Conservation (phyloP, 2,797 vertebrate species). For the Knipowitschia caucasica region DNA sequence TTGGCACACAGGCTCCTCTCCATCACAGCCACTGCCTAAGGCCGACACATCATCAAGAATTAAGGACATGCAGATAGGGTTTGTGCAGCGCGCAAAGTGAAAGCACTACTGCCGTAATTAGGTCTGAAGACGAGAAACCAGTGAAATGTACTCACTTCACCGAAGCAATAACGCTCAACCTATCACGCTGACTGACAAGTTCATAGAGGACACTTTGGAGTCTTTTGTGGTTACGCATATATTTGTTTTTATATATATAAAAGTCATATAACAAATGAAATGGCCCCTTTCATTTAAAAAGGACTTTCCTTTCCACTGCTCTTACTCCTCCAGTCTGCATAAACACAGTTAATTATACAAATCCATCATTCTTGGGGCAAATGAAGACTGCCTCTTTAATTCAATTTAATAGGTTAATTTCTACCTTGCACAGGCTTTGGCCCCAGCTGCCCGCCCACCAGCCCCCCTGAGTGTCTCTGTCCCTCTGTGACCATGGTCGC, state of each 20-base stretch:
- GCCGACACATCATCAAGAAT: constrained; percentile 82
- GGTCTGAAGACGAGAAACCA: constrained; percentile 69
- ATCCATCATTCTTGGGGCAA: constrained; percentile 81
- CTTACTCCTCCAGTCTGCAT: constrained; percentile 73
- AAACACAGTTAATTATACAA: constrained; percentile 81
- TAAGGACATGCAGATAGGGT: constrained; percentile 81
- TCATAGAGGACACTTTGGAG: constrained; percentile 37
- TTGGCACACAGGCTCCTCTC: constrained; percentile 72
- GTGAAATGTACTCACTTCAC: constrained; percentile 61
- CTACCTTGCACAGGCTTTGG: constrained; percentile 76
- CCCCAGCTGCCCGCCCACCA: constrained; percentile 66
- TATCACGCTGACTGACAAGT: constrained; percentile 39
- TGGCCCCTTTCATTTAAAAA: constrained; percentile 22
- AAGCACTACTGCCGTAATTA: constrained; percentile 71
- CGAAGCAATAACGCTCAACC: constrained; percentile 49
- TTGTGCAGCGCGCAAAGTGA: constrained; percentile 72
- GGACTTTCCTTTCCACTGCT: constrained; percentile 57
- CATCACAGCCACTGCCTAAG: constrained; percentile 75
- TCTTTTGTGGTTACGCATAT: constrained; percentile 54
- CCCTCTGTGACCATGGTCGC: constrained; percentile 41
- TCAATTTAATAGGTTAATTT: constrained; percentile 84
- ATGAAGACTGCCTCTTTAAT: constrained; percentile 86
- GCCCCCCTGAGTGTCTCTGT: constrained; percentile 46
- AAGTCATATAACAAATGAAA: constrained; percentile 12
- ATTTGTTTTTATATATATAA: constrained; percentile 22